Percentiles rank a stretch among this genome's conserved stretches.
Evolutionary conservation across 2,113 vertebrate species (phyloP).

Genomic region (Dolichallabes microphthalmus): DNA sequence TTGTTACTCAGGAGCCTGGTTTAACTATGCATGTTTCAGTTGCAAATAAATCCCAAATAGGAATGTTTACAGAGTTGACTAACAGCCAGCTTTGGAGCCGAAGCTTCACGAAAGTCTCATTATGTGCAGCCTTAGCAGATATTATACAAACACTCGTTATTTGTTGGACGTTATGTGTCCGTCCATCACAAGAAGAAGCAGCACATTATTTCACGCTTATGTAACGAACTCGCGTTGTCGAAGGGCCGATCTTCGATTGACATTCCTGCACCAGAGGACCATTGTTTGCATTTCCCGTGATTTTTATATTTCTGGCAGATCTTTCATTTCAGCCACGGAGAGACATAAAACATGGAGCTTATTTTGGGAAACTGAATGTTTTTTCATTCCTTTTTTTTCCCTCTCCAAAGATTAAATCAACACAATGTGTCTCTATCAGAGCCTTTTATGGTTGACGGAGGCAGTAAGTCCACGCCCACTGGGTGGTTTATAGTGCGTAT

Average conservation of each 20-base stretch:
- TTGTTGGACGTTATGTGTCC: not conserved
- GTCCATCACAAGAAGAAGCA: constrained; percentile 24
- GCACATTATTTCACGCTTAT: constrained; percentile 33
- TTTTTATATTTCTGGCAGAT: constrained; percentile 35
- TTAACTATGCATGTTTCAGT: not conserved
- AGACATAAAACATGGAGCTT: not conserved
- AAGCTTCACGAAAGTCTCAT: constrained; percentile 10
- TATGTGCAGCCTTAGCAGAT: constrained; percentile 35
- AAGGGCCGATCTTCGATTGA: constrained; percentile 29
- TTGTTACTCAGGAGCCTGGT: not conserved
- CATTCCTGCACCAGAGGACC: constrained; percentile 32
- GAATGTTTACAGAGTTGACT: not conserved
- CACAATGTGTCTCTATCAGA: not conserved
- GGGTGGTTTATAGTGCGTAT: not conserved
- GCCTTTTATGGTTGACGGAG: constrained; percentile 30
- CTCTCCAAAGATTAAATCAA: constrained; percentile 4
- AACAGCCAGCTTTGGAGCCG: not conserved
- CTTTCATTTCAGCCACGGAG: constrained; percentile 23
- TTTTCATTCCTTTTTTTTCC: not conserved
- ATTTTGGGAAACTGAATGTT: constrained; percentile 15
- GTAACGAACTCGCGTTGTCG: not conserved
- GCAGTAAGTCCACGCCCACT: not conserved
- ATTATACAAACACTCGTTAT: constrained; percentile 23
- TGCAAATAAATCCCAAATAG: not conserved
- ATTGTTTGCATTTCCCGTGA: constrained; percentile 47